A percentile compares a stretch with the other conserved stretches of the same genome.
Conservation (phyloP, 2,888 invertebrate genomes). For the Hirtodrosophila alboralis region DNA sequence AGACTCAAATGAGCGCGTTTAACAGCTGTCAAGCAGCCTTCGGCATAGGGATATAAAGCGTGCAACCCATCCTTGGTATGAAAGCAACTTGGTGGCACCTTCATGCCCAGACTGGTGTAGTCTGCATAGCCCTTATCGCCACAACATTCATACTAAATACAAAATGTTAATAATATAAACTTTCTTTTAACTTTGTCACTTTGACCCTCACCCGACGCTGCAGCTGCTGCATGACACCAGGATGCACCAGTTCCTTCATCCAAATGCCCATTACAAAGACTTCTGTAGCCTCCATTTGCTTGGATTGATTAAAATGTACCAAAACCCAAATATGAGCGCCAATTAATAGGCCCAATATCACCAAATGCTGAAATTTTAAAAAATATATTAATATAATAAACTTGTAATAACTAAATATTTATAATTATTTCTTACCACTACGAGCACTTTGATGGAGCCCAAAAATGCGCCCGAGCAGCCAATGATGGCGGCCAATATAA, state of each 20-base stretch:
- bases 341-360: constrained; percentile 62
- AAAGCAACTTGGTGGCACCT: constrained; percentile 69
- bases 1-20: constrained; percentile 55
- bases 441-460: constrained; percentile 75
- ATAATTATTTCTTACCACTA: constrained; percentile 54
- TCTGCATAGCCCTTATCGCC: constrained; percentile 69
- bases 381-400: background rate
- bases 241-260: constrained; percentile 67
- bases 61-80: constrained; percentile 52
- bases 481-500: constrained; percentile 70
- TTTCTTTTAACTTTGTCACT: no score
- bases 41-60: constrained; percentile 60
- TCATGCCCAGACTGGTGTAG: constrained; percentile 56
- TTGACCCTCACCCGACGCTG: constrained; percentile 62
- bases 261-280: constrained; percentile 70
- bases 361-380: constrained; percentile 56
- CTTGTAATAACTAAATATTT: no score
- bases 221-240: constrained; percentile 68
- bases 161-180: no score
- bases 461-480: constrained; percentile 77
- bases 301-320: constrained; percentile 67
- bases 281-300: constrained; percentile 58
- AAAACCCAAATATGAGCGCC: constrained; percentile 70
- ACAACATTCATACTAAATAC: constrained; percentile 73
- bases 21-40: constrained; percentile 72